These are phyloP conservation scores for Dryobota labecula DNA, from an alignment of 2,888 invertebrate species.

Conservation along the genomic window DNA sequence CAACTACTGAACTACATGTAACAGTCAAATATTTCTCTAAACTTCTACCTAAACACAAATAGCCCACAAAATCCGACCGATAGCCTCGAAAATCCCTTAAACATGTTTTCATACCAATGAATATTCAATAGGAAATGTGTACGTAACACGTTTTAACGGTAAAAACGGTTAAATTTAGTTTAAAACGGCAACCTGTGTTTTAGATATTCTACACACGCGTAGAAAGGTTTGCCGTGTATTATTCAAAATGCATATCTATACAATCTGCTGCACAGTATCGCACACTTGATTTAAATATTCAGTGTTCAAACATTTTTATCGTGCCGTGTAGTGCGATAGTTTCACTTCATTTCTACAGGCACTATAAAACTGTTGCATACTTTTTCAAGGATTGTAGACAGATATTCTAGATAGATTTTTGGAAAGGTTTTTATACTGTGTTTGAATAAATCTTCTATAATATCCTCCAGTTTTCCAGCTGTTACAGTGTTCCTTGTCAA, in stretches of 20 bases:
- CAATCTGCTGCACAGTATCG: constrained; percentile 42
- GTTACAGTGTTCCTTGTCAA: background rate
- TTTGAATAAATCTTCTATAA: too few relatives aligned
- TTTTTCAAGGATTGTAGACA: background rate
- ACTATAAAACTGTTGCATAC: background rate
- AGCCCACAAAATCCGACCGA: constrained; percentile 9
- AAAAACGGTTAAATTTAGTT: constrained; percentile 38
- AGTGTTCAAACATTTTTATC: constrained; percentile 28
- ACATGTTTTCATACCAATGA: constrained; percentile 38
- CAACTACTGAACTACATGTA: background rate
- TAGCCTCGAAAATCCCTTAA: background rate
- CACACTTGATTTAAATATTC: constrained; percentile 43
- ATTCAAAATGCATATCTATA: constrained; percentile 51
- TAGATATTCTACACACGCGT: constrained; percentile 57
- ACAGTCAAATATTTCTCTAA: background rate
- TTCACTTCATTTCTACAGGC: too few relatives aligned
- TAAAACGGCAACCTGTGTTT: constrained; percentile 44
- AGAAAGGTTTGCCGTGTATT: constrained; percentile 53
- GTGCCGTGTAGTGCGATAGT: background rate
- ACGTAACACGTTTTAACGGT: constrained; percentile 21
- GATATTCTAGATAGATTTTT: background rate
- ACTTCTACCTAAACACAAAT: constrained; percentile 2
- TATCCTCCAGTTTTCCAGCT: too few relatives aligned
- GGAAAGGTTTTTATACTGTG: too few relatives aligned
- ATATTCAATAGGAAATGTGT: constrained; percentile 37